Conservation (phyloP, 2,888 invertebrate genomes). For the Oxycera nigricornis region DNA sequence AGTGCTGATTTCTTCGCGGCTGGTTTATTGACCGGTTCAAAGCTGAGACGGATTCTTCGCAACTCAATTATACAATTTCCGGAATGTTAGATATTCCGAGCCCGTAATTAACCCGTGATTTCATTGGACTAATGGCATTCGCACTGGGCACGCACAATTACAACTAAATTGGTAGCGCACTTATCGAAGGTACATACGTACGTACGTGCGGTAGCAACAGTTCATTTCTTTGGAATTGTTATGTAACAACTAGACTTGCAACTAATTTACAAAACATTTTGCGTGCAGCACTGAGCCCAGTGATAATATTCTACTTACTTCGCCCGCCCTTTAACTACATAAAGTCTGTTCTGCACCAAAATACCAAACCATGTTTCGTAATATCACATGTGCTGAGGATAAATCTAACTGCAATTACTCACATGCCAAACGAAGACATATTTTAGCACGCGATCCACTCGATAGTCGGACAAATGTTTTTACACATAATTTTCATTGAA, state of each 20-base stretch:
- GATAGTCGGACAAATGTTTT: background rate
- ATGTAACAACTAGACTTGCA: background rate
- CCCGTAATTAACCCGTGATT: background rate
- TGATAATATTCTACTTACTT: background rate
- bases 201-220: background rate
- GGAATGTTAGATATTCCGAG: slow-evolving; percentile 15
- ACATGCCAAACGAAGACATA: background rate
- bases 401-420: background rate
- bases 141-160: background rate
- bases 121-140: background rate
- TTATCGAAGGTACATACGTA: background rate
- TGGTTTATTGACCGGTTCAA: slow-evolving; percentile 14
- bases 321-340: background rate
- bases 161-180: background rate
- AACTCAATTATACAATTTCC: slow-evolving; percentile 10
- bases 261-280: too few relatives aligned
- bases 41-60: background rate
- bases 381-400: background rate
- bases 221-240: background rate
- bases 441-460: background rate
- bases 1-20: background rate
- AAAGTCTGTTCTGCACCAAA: background rate
- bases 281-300: background rate
- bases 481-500: background rate
- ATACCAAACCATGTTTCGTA: background rate